Base-by-base conservation (phyloP, 2,888 invertebrate genomes). In the Ichneumoninae sp. region DNA sequence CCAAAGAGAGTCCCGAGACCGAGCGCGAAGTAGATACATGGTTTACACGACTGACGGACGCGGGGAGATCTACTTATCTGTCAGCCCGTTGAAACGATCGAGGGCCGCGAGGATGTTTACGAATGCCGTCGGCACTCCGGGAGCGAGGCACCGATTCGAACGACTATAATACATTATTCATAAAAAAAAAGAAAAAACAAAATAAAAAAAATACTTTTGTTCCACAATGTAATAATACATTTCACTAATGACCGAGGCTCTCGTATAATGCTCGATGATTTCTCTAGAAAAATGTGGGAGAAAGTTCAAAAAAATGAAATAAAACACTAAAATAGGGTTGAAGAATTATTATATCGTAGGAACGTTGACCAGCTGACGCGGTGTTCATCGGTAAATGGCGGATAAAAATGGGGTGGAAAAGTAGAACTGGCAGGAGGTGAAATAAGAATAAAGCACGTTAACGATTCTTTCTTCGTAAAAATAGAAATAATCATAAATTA, bases 21-120 rank as follows among this genome's bases (percentile, higher is more conserved):
- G 33, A 71, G 80, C 80, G 75, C 71, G 71, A 84, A 84, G 84
- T 84, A 82, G 84, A 84, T 84, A 84, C 84, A 84, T 76, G 75
- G 84, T 84, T 84, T 84, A 84, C 84, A 84, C 84, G 76, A 84
- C 71, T 82, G 84, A 84, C 84, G 79, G 79, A 76, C 80, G 74
- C 19, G 66, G 79, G 79, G 71, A 62, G 62, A 80, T 79, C 84
- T 79, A 82, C 82, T 84, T 84, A 82, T 84, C 82, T 82, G 84
- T 84, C 84, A 84, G 82, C 60, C 70, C 62, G 82, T 82, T 84
- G 40, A 78, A 79, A 66, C 75, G 79, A 84, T 84, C 84, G 82
- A 72, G 76, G 47, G 50, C 36, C 13, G 16, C 77, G 68, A 52
- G 81, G 77, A 84, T 84, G 82, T 84, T 81, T 84, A 84, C 81